Base-by-base conservation (phyloP, 2,113 vertebrate species). In the Halcyon senegalensis region DNA sequence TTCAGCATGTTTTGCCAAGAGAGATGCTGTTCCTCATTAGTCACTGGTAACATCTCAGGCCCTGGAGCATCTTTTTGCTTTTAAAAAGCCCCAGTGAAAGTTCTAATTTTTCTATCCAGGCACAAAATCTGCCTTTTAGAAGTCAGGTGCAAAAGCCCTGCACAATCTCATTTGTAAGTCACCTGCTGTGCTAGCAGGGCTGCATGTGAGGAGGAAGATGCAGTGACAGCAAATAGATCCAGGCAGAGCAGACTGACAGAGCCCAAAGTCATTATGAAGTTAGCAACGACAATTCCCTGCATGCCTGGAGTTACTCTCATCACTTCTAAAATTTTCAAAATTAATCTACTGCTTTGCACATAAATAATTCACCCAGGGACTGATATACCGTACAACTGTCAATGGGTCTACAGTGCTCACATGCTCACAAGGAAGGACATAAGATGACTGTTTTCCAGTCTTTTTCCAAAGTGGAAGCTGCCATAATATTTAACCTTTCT, bases 401-500 rank as follows among this genome's bases (percentile, higher is more conserved):
- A 48, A 11, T 75, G 56, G 21, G 31, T 53, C 51, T 58, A n/a
- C 58, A 59, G 31, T 66, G 37, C 46, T 92, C 74, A 63, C 46
- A n/a, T 56, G 23, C 35, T 92, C 92, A 60, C 41, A 63, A 84
- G 89, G 74, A 81, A 84, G 37, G 59, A 70, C 59, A 43, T n/a
- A 41, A 93, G 85, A 94, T 72, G 76, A 39, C 48, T 82, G 35
- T 67, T 94, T 92, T 80, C 84, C 70, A 94, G 63, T 62, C 27
- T 24, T 92, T 85, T 97, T 72, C 75, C 59, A 59, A 84, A 93
- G 41, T 92, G 48, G 89, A 94, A 92, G 69, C 87, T 92, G 95
- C 76, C 94, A 89, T 76, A 81, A 73, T n/a, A 51, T 95, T 94
- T 96, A 96, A 96, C 89, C 92, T 95, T 96, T 95, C 78, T 67